Base-by-base conservation (phyloP, 2,113 vertebrate genomes). In the Indicator indicator region DNA sequence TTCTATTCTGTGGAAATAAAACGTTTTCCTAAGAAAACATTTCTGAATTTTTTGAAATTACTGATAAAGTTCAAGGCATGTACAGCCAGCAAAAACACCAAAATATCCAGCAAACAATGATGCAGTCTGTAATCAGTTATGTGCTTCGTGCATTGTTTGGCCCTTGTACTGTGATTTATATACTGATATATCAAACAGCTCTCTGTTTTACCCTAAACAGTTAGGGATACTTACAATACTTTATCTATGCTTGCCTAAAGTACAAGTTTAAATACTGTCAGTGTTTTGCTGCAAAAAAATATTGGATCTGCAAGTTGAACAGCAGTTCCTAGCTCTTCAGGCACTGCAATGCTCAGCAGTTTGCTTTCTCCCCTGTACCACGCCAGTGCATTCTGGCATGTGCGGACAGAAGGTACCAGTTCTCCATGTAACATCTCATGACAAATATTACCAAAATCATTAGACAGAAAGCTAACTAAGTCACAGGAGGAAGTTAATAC, bases 171-270 rank as follows among this genome's bases (percentile, higher is more conserved):
- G n/a, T 67, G 30, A 69, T 63, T 90, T 65, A 91, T 60, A 84
- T 12, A 72, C 2, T 7, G 16, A 82, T n/a, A 58, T 81, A 92
- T 94, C 9, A 91, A 91, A 81, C 0, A 64, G 30, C 7, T 62
- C 42, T 79, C 70, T 94, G 24, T 79, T 95, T 84, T 33, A 77
- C 18, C 16, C 30, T 83, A 84, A 92, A 89, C 6, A 28, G 36
- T 36, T 48, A 74, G 16, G 77, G 54, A 75, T 48, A 75, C 40
- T 62, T 75, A 68, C 0, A 78, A 7, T 60, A 75, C 81, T 90
- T 88, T 75, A 93, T 44, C 27, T 27, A 50, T 59, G 38, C 44
- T 64, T 89, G 33, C 54, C 50, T 87, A 3, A 93, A 90, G 26
- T 18, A 3, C 56, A 74, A 72, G 54, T 68, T 3, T 38, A 79